Evolutionary conservation across 2,888 invertebrate genomes (phyloP), one percentile per base, ranked within the genome.

Genomic region (Lacanobia wlatinum): DNA sequence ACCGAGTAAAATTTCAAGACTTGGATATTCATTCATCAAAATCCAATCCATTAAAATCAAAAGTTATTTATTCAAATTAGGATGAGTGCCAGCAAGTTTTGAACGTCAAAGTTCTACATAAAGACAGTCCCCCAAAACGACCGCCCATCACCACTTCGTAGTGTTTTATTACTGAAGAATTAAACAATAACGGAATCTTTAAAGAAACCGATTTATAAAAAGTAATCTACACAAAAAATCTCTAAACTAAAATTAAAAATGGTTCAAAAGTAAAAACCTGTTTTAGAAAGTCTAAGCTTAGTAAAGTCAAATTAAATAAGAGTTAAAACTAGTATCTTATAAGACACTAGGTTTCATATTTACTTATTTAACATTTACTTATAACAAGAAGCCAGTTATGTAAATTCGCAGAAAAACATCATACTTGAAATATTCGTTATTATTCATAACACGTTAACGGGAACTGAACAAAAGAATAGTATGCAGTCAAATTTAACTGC

Each of bases 381-480:
- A 63, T 12, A 28, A 50, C 18, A 50, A 21, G 48, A 65, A 55
- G 38, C 6, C 14, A 43, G 43, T 52, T 56, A 53, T 34, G 56
- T 21, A 60, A 55, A 52, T 65, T 67, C 28, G 12, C 18, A 71
- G 66, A 78, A 82, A 48, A 59, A 56, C 10, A 23, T 28, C 10
- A 46, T 34, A 23, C n/a, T 56, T 64, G 9, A 63, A 70, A 64
- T 56, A 61, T 48, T 48, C 43, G 38, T 70, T 38, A 46, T 63
- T 80, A 67, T 62, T 62, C 70, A 46, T 71, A 40, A 23, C 12
- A 59, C 21, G 50, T 64, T 61, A 10, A 65, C 21, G 23, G 62
- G n/a, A 53, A 59, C 18, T 4, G 16, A 60, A 70, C 59, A 82
- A 66, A 82, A 43, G 16, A 52, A 72, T 55, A 28, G 23, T 48